Evolutionary conservation across 2,888 invertebrate species (phyloP).

Genomic region (Acleris literana): DNA sequence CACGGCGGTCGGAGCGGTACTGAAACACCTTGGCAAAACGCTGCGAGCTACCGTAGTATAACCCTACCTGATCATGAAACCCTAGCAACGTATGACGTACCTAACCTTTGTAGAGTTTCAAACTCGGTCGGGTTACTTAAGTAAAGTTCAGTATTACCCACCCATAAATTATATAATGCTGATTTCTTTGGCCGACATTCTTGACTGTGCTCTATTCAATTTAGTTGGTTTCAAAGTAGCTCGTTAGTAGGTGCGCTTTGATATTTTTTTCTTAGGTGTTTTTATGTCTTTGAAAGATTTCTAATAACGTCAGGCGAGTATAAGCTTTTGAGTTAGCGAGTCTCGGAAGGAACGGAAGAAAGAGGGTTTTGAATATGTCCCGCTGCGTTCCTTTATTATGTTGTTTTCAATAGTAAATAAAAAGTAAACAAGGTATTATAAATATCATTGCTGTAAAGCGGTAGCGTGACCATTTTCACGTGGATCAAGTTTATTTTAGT

Average conservation of each 20-base stretch:
- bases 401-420: too few relatives aligned
- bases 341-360: background rate
- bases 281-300: slow-evolving; percentile 21
- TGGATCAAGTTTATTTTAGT: too few relatives aligned
- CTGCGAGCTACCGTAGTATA: slow-evolving; percentile 33
- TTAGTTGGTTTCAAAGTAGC: slow-evolving; percentile 19
- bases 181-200: slow-evolving; percentile 1
- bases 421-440: too few relatives aligned
- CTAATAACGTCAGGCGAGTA: slow-evolving; percentile 5
- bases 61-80: slow-evolving; percentile 14
- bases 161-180: slow-evolving; percentile 23
- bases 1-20: slow-evolving; percentile 8
- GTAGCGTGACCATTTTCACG: too few relatives aligned
- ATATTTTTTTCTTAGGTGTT: background rate
- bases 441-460: too few relatives aligned
- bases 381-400: too few relatives aligned
- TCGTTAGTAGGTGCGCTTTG: slow-evolving; percentile 17
- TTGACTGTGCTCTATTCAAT: slow-evolving; percentile 10
- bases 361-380: too few relatives aligned
- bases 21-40: slow-evolving; percentile 22
- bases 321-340: background rate
- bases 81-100: background rate
- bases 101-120: background rate
- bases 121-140: slow-evolving; percentile 7
- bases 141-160: slow-evolving; percentile 22